A percentile compares a stretch with the other conserved stretches of the same genome.
Conservation (phyloP, 2,113 vertebrate species). For the Marcusenius ussheri region DNA sequence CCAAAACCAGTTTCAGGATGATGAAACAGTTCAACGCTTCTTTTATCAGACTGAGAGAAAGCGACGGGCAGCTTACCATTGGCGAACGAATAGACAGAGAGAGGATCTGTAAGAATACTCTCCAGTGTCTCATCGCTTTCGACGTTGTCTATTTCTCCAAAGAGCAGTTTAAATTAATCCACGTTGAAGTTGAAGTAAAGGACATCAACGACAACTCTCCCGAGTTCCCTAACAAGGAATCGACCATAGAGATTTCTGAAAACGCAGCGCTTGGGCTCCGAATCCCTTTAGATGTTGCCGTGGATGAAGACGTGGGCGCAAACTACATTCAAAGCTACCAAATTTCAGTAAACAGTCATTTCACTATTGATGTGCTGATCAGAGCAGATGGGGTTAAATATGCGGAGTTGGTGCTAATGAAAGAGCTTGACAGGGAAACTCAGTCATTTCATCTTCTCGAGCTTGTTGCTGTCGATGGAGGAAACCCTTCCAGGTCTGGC, state of each 20-base stretch:
- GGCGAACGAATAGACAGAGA: conserved; percentile 87
- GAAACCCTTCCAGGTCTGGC: conserved; percentile 70
- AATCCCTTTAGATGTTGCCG: conserved; percentile 76
- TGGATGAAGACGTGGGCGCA: conserved; percentile 80
- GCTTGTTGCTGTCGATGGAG: conserved; percentile 83
- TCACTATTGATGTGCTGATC: conserved; percentile 79
- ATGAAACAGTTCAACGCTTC: conserved; percentile 92
- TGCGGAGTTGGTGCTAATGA: conserved; percentile 85
- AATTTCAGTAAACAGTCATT: conserved; percentile 83
- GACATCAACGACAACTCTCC: conserved; percentile 92
- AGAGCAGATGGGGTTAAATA: conserved; percentile 87
- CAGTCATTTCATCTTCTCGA: conserved; percentile 75
- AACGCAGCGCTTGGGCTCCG: conserved; percentile 76
- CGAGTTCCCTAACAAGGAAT: conserved; percentile 73
- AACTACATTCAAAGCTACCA: conserved; percentile 88
- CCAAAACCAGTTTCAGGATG: conserved; percentile 80
- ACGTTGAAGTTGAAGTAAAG: conserved; percentile 88
- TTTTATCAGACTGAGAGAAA: conserved; percentile 78
- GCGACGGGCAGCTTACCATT: conserved; percentile 80
- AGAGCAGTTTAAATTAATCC: conserved; percentile 83
- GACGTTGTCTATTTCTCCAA: conserved; percentile 87
- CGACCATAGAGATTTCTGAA: conserved; percentile 79
- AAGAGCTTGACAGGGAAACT: conserved; percentile 81
- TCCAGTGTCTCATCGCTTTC: conserved; percentile 79
- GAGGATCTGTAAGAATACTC: conserved; percentile 72